phyloP scores from a whole-genome alignment of 2,888 invertebrate species.

The Caradrina kadenii region DNA sequence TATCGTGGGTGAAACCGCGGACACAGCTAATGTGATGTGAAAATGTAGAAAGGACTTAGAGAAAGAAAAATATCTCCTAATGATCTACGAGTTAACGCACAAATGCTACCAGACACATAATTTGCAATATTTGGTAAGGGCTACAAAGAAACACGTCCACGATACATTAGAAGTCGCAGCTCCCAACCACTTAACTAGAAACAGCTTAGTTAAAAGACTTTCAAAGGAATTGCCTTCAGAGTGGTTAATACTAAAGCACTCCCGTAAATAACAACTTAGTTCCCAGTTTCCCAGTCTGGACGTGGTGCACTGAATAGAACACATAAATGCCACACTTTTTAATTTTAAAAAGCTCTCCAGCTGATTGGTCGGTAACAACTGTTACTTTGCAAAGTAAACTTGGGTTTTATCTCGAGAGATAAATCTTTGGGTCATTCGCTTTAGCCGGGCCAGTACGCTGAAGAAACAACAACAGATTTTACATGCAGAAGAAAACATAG shows the following conservation, averaged over 20 bases:
- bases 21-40: no score
- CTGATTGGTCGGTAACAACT: conserved; percentile 75
- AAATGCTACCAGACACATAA: background rate
- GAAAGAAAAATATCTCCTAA: background rate
- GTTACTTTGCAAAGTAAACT: conserved; percentile 69
- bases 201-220: conserved; percentile 66
- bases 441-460: conserved; percentile 39
- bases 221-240: conserved; percentile 70
- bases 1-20: no score
- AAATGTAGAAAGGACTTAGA: background rate
- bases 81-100: background rate
- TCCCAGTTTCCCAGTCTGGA: conserved; percentile 67
- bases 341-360: conserved; percentile 82
- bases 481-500: conserved; percentile 31
- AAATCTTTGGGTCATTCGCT: conserved; percentile 71
- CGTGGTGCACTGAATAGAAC: conserved; percentile 68
- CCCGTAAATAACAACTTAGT: conserved; percentile 78
- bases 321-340: conserved; percentile 79
- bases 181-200: conserved; percentile 32
- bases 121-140: background rate
- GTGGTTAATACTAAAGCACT: conserved; percentile 73
- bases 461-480: conserved; percentile 48
- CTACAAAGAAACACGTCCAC: background rate
- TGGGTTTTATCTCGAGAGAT: conserved; percentile 68
- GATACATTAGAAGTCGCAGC: conserved; percentile 30